Evolutionary conservation across 2,797 vertebrate genomes (phyloP).

Genomic region (Prunella strophiata): DNA sequence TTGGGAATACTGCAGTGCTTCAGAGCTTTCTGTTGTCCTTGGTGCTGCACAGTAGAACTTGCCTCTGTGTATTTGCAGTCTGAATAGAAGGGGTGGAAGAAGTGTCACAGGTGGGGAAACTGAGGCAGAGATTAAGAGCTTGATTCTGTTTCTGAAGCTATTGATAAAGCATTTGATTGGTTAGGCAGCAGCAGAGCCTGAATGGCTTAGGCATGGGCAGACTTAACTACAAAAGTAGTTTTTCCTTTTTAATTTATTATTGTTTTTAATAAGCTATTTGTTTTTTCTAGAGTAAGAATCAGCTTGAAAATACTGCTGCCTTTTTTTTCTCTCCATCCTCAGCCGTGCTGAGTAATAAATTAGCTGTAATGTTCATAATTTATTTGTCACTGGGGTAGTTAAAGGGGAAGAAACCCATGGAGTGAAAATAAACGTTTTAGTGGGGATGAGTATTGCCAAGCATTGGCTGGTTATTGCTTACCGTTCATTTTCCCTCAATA

Average conservation of each 20-base stretch:
- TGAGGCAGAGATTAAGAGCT: neutral
- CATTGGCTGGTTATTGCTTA: conserved; percentile 63
- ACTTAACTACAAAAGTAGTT: neutral
- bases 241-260: neutral
- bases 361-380: conserved; percentile 55
- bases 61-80: neutral
- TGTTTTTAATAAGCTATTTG: conserved; percentile 32
- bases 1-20: neutral
- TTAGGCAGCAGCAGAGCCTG: neutral
- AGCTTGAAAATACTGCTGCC: neutral
- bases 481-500: conserved; percentile 58
- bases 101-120: neutral
- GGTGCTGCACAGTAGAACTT: neutral
- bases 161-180: neutral
- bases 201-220: neutral
- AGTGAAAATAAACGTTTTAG: conserved; percentile 66
- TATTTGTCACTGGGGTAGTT: conserved; percentile 56
- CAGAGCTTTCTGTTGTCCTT: neutral
- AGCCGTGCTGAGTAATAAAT: conserved; percentile 59
- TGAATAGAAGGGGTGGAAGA: neutral
- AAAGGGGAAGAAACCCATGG: neutral
- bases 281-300: conserved; percentile 49
- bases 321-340: neutral
- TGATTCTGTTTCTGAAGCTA: neutral
- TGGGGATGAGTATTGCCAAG: conserved; percentile 51